Conservation (phyloP, 2,113 vertebrate genomes). For the Atlantisia rogersi region DNA sequence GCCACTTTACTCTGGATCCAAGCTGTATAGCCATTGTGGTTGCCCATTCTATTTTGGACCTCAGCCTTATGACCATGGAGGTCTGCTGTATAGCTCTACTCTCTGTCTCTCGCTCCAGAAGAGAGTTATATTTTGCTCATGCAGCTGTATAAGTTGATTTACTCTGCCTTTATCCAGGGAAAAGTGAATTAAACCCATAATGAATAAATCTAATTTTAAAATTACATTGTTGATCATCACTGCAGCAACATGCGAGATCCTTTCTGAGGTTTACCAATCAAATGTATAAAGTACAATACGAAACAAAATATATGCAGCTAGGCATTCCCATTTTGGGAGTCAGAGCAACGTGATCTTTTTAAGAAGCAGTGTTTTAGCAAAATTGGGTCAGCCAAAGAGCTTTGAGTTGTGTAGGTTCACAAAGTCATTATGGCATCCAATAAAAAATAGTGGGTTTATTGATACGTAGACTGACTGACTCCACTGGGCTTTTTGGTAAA, state of each 20-base stretch:
- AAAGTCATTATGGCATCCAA: not conserved
- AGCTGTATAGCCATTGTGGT: not conserved
- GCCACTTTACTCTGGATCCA: not conserved
- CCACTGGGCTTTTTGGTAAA: constrained; percentile 36
- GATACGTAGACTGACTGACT: constrained; percentile 40
- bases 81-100: not conserved
- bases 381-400: not conserved
- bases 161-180: constrained; percentile 44
- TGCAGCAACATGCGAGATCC: constrained; percentile 37
- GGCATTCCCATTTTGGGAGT: not conserved
- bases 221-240: constrained; percentile 54
- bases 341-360: not conserved
- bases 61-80: not conserved
- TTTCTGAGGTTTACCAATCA: constrained; percentile 6
- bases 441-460: not conserved
- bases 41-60: not conserved
- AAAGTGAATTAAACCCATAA: constrained; percentile 57
- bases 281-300: not conserved
- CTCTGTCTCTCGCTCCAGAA: not conserved
- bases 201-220: constrained; percentile 67
- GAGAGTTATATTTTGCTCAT: constrained; percentile 26
- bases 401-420: not conserved
- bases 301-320: not conserved
- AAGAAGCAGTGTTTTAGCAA: not conserved
- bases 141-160: constrained; percentile 58